A percentile compares a stretch with the other conserved stretches of the same genome.
Evolutionary conservation across 2,888 invertebrate species (phyloP).

Genomic region (Dryadula phaetusa): DNA sequence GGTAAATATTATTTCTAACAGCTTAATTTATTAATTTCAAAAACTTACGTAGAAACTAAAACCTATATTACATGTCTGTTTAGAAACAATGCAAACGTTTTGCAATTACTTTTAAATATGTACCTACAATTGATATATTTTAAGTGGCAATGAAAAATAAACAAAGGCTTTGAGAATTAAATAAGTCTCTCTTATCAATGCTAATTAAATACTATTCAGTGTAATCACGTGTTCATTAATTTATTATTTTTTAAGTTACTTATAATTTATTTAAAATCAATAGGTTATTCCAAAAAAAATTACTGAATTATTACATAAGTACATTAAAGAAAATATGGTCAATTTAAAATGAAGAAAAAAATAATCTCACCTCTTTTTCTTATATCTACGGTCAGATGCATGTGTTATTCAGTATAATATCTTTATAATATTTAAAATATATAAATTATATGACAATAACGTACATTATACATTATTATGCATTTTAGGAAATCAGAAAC

Average conservation of each 20-base stretch:
- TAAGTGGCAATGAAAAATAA: slow-evolving; percentile 16
- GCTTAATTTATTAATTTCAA: not conserved
- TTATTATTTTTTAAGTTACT: not conserved
- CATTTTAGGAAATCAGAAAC: slow-evolving; percentile 60
- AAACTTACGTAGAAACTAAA: not conserved
- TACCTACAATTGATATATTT: not conserved
- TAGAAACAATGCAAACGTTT: not conserved
- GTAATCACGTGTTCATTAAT: not conserved
- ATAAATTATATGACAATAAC: too few relatives aligned
- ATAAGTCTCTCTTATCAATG: slow-evolving; percentile 1
- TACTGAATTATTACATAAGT: too few relatives aligned
- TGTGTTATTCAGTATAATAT: too few relatives aligned
- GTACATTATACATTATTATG: not conserved
- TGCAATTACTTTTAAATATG: not conserved
- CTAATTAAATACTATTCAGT: not conserved
- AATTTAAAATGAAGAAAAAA: too few relatives aligned
- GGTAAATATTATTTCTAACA: not conserved
- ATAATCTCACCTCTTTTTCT: too few relatives aligned
- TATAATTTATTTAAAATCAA: too few relatives aligned
- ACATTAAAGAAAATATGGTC: too few relatives aligned
- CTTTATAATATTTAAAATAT: too few relatives aligned
- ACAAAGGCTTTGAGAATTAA: slow-evolving; percentile 17
- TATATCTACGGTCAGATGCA: too few relatives aligned
- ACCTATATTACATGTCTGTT: not conserved
- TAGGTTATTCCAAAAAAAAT: too few relatives aligned